Percentiles rank a stretch among this genome's conserved stretches.
These are phyloP conservation scores for Hippocampus kuda DNA, from an alignment of 2,797 vertebrate genomes.

Conservation along the genomic window DNA sequence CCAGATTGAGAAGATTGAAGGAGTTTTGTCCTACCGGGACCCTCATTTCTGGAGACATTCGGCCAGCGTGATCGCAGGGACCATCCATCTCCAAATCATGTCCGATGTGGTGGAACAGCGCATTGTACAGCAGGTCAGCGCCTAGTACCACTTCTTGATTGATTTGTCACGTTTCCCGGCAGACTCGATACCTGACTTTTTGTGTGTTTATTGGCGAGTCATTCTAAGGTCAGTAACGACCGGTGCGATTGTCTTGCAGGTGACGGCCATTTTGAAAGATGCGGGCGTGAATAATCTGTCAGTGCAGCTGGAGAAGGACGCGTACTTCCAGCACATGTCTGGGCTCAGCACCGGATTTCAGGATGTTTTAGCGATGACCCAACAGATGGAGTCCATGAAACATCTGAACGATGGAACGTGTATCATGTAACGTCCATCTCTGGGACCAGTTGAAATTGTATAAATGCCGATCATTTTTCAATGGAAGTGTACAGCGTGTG, in stretches of 20 bases:
- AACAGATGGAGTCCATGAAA: slow-evolving; percentile 90
- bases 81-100: slow-evolving; percentile 91
- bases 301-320: slow-evolving; percentile 94
- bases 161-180: background rate
- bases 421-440: slow-evolving; percentile 74
- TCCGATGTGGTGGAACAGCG: slow-evolving; percentile 87
- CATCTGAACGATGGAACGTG: slow-evolving; percentile 89
- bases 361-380: slow-evolving; percentile 89
- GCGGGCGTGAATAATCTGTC: slow-evolving; percentile 91
- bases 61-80: slow-evolving; percentile 82
- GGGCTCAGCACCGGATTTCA: slow-evolving; percentile 94
- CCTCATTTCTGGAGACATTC: slow-evolving; percentile 97
- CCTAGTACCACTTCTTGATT: background rate
- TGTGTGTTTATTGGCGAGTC: background rate
- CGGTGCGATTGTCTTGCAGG: slow-evolving; percentile 54
- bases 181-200: background rate
- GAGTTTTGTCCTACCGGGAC: slow-evolving; percentile 91
- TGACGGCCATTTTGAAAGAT: slow-evolving; percentile 87
- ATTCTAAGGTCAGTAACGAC: background rate
- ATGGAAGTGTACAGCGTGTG: slow-evolving; percentile 48
- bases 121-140: slow-evolving; percentile 86
- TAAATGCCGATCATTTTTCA: slow-evolving; percentile 16
- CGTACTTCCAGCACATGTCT: slow-evolving; percentile 98
- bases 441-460: slow-evolving; percentile 41
- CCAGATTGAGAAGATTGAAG: slow-evolving; percentile 94